Evolutionary conservation across 2,797 vertebrate genomes (phyloP).

Genomic region (Yasuhikotakia modesta): DNA sequence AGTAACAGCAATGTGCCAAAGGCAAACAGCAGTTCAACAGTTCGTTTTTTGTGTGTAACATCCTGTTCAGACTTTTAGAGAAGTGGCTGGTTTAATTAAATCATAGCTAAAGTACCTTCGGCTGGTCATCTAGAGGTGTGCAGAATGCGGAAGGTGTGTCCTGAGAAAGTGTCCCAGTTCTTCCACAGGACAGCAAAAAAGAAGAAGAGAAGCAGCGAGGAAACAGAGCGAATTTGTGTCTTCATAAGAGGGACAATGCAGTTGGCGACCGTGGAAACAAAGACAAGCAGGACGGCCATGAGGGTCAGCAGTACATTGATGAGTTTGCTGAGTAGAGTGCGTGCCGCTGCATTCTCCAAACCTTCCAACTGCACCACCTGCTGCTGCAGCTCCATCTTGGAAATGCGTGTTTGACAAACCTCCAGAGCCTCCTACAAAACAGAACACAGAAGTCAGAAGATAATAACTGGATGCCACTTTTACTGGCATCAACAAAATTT

Average conservation of each 20-base stretch:
- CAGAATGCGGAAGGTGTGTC: slow-evolving; percentile 86
- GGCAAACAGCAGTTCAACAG: slow-evolving; percentile 63
- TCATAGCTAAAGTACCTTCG: neutral
- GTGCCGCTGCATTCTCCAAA: slow-evolving; percentile 93
- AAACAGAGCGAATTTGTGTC: slow-evolving; percentile 92
- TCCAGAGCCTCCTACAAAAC: slow-evolving; percentile 89
- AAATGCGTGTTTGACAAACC: slow-evolving; percentile 95
- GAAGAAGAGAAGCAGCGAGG: slow-evolving; percentile 89
- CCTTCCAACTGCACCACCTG: slow-evolving; percentile 97
- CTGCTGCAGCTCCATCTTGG: slow-evolving; percentile 99
- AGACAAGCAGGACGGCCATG: slow-evolving; percentile 95
- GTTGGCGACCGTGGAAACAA: slow-evolving; percentile 95
- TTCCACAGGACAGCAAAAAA: slow-evolving; percentile 92
- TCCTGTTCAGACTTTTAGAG: slow-evolving; percentile 39
- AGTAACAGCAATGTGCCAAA: slow-evolving; percentile 84
- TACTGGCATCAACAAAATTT: too few species aligned
- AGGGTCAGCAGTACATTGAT: slow-evolving; percentile 97
- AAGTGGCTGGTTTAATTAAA: neutral
- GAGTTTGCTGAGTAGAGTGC: slow-evolving; percentile 93
- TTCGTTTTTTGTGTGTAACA: slow-evolving; percentile 47
- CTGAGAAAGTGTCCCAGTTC: slow-evolving; percentile 90
- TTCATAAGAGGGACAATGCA: slow-evolving; percentile 96
- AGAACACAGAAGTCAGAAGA: neutral
- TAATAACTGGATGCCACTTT: too few species aligned
- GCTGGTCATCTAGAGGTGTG: slow-evolving; percentile 80